Evolutionary conservation across 2,888 invertebrate genomes (phyloP).

Genomic region (Agonopterix subpropinquella): DNA sequence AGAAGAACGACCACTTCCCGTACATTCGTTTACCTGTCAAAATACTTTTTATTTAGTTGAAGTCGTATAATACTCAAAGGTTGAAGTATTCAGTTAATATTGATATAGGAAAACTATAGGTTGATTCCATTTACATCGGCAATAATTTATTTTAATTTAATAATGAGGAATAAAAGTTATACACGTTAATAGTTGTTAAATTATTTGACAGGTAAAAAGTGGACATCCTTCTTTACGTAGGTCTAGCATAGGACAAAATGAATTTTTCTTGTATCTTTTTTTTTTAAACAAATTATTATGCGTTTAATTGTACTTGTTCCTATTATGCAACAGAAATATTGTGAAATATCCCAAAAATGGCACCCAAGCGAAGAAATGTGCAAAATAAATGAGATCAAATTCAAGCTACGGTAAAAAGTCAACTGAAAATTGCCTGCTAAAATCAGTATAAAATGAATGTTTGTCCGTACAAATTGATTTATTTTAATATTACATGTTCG

Average conservation of each 20-base stretch:
- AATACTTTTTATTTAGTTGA: too few relatives aligned
- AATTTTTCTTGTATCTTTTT: not conserved
- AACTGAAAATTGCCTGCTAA: slow-evolving; percentile 60
- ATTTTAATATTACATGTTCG: slow-evolving; percentile 24
- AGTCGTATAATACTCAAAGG: too few relatives aligned
- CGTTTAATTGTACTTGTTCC: slow-evolving; percentile 27
- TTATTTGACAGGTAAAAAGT: too few relatives aligned
- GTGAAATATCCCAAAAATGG: slow-evolving; percentile 47
- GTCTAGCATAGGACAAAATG: slow-evolving; percentile 6
- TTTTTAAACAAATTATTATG: slow-evolving; percentile 46
- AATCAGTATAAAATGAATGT: slow-evolving; percentile 33
- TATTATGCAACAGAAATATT: slow-evolving; percentile 48
- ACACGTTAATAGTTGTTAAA: too few relatives aligned
- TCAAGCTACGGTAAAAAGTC: slow-evolving; percentile 35
- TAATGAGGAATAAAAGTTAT: too few relatives aligned
- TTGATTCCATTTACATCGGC: too few relatives aligned
- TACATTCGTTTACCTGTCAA: too few relatives aligned
- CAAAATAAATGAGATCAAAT: slow-evolving; percentile 66
- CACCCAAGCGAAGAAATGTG: slow-evolving; percentile 55
- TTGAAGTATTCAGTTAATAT: too few relatives aligned
- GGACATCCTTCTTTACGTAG: slow-evolving; percentile 20
- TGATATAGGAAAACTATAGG: too few relatives aligned
- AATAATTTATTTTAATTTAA: too few relatives aligned
- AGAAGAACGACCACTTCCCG: too few relatives aligned
- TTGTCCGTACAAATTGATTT: slow-evolving; percentile 39